Base-by-base conservation (phyloP, 1,140 invertebrate species). In the Epicauta chinensis region DNA sequence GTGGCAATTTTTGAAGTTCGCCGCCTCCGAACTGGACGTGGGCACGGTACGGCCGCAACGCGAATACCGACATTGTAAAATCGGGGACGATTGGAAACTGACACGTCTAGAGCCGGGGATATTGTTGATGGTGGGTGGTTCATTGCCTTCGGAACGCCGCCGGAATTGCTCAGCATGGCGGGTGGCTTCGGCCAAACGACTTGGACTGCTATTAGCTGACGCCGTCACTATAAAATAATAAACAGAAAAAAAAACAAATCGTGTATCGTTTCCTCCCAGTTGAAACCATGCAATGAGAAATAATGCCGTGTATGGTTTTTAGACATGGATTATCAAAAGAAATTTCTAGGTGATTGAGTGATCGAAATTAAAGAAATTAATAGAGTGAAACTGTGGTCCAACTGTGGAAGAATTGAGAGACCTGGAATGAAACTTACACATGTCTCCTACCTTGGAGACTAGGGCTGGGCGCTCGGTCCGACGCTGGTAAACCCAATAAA, bases 401-500 rank as follows among this genome's bases (percentile, higher is more conserved):
- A 23, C 23, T 23, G 23, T 23, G 23, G 23, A 23, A 23, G 23
- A 23, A 23, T 23, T 23, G 4, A 23, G n/a, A n/a, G 45, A 47
- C 45, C 45, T 47, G 45, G 45, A 71, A 73, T 63, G 72, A 78
- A 81, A 84, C 82, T 86, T 84, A 84, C 82, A 84, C 79, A 77
- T 77, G 79, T 75, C 77, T 81, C 78, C 77, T 81, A 87, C 84
- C 83, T 87, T 84, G 75, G 79, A 82, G 73, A 69, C 73, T 73
- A 66, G 80, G 78, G 70, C 77, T 78, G 51, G 77, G 73, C 57
- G 77, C 77, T 64, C 81, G 77, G 50, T 82, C 79, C 64, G 82
- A 78, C 56, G 84, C 81, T 39, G 87, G 84, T 60, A 93, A 80
- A 59, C 89, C 90, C 65, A 93, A 79, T 57, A 95, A 80, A 47